phyloP scores from a whole-genome alignment of 1,140 invertebrate species.

The Leucophenga varia region DNA sequence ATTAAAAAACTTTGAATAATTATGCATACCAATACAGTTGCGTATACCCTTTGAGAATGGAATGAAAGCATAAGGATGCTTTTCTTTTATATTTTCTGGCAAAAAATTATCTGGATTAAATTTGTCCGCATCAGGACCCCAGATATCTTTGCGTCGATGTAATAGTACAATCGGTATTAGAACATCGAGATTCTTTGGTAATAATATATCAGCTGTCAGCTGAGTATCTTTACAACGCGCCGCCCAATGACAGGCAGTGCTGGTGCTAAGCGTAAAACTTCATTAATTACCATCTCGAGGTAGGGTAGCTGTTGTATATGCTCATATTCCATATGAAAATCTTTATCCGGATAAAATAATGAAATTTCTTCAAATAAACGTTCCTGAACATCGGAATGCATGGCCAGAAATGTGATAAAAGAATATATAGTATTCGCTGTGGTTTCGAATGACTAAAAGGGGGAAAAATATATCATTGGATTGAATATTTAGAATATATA shows the following conservation, averaged over 20 bases:
- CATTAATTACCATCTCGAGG: constrained; percentile 19
- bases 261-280: constrained; percentile 19
- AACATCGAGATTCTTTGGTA: constrained; percentile 16
- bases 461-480: no score
- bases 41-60: constrained; percentile 48
- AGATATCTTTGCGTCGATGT: constrained; percentile 37
- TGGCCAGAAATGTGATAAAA: constrained; percentile 15
- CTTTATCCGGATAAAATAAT: constrained; percentile 3
- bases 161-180: constrained; percentile 21
- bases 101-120: constrained; percentile 53
- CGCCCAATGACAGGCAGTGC: constrained; percentile 18
- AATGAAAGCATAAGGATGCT: constrained; percentile 42
- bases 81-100: constrained; percentile 28
- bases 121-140: constrained; percentile 37
- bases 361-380: constrained; percentile 16
- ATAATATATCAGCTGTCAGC: constrained; percentile 1
- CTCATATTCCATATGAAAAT: neutral
- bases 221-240: neutral
- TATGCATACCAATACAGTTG: constrained; percentile 40
- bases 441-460: constrained; percentile 16
- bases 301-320: constrained; percentile 17
- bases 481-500: no score
- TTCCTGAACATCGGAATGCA: constrained; percentile 18
- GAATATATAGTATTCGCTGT: constrained; percentile 7
- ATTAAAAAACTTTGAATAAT: neutral